A percentile compares a stretch with the other conserved stretches of the same genome.
phyloP scores from a whole-genome alignment of 2,797 vertebrate species.

The Ctenopoma kingsleyae region DNA sequence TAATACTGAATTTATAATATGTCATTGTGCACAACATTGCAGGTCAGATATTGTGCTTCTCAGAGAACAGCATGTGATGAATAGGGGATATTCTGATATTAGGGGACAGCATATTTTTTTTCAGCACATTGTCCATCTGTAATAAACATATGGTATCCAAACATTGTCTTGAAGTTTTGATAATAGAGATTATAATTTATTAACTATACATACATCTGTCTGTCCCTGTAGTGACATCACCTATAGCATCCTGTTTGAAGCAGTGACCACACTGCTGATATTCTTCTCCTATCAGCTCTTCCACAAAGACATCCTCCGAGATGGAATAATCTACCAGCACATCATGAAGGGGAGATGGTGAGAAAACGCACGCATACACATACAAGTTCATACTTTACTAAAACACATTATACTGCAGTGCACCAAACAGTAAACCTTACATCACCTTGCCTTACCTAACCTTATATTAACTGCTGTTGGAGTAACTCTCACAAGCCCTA shows the following conservation, averaged over 20 bases:
- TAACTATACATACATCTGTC: conserved; percentile 1
- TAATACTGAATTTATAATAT: background rate
- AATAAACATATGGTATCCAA: background rate
- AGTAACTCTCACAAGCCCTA: background rate
- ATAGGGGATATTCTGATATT: too few relatives aligned
- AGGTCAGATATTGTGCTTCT: background rate
- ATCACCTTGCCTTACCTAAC: background rate
- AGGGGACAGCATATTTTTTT: too few relatives aligned
- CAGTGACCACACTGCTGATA: conserved; percentile 92
- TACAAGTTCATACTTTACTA: background rate
- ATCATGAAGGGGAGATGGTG: conserved; percentile 95
- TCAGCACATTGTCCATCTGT: too few relatives aligned
- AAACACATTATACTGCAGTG: background rate
- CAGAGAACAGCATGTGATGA: too few relatives aligned
- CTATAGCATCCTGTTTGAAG: conserved; percentile 95
- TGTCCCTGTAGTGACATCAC: conserved; percentile 91
- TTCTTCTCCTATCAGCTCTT: conserved; percentile 98
- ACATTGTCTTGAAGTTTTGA: background rate
- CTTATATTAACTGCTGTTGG: rapidly evolving
- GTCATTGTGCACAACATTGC: background rate
- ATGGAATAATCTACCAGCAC: conserved; percentile 91
- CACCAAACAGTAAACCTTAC: background rate
- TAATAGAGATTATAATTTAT: background rate
- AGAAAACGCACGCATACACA: conserved; percentile 48
- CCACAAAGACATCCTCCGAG: conserved; percentile 93